Percentiles rank a stretch among this genome's conserved stretches.
Conservation (phyloP, 1,140 invertebrate species). For the Rhopalosiphum maidis region DNA sequence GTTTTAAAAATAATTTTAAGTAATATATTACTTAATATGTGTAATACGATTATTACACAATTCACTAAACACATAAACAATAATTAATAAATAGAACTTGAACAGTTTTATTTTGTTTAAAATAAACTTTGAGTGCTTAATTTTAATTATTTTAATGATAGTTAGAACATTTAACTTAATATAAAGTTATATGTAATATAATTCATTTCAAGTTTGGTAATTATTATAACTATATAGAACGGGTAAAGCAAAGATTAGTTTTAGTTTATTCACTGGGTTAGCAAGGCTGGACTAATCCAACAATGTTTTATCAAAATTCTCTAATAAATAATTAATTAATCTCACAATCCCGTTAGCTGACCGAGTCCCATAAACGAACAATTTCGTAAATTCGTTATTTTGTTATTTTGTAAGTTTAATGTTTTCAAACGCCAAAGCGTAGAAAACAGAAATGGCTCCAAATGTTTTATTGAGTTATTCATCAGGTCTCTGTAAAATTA, state of each 20-base stretch:
- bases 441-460: constrained; percentile 62
- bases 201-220: not conserved
- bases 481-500: constrained; percentile 61
- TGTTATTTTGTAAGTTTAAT: constrained; percentile 63
- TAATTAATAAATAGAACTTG: not conserved
- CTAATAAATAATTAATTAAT: constrained; percentile 11
- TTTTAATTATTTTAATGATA: not conserved
- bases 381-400: constrained; percentile 61
- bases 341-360: constrained; percentile 63
- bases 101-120: not conserved
- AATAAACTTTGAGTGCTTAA: not conserved
- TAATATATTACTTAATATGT: not conserved
- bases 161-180: not conserved
- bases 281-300: not conserved
- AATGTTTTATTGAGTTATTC: constrained; percentile 62
- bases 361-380: constrained; percentile 62
- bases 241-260: not conserved
- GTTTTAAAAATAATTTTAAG: not conserved
- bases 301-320: not conserved
- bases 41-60: constrained; percentile 6
- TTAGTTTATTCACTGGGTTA: not conserved
- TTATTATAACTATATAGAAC: constrained; percentile 7
- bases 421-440: constrained; percentile 62
- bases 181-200: not conserved
- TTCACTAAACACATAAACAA: not conserved